Evolutionary conservation across 1,140 invertebrate species (phyloP).

Genomic region (Helicoverpa armigera): DNA sequence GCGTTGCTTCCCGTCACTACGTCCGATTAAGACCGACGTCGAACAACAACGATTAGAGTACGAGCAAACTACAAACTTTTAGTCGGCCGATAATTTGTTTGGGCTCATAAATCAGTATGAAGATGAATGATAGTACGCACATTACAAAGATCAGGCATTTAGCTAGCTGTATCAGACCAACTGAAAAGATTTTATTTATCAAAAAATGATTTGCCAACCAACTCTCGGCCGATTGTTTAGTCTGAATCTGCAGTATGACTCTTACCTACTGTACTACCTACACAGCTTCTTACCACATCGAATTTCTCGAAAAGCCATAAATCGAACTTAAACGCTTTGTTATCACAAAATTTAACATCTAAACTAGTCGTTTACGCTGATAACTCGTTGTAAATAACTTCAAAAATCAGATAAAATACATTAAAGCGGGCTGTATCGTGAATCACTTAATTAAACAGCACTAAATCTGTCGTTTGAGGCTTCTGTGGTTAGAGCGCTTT

Average conservation of each 20-base stretch:
- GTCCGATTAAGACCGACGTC: neutral
- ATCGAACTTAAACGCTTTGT: slow-evolving; percentile 33
- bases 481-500: slow-evolving; percentile 72
- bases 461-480: slow-evolving; percentile 82
- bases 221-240: no score
- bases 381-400: slow-evolving; percentile 65
- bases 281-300: neutral
- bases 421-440: slow-evolving; percentile 60
- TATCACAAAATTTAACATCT: slow-evolving; percentile 44
- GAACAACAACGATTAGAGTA: neutral
- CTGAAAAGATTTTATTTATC: no score
- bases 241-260: no score
- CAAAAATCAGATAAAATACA: slow-evolving; percentile 71
- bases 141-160: no score
- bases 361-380: slow-evolving; percentile 36
- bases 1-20: neutral
- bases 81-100: no score
- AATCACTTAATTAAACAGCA: slow-evolving; percentile 80
- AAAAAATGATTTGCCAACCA: no score
- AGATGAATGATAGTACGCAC: no score
- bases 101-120: no score
- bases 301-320: neutral
- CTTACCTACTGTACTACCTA: neutral
- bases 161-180: no score
- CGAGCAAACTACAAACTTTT: no score